Evolutionary conservation across 2,888 invertebrate species (phyloP).

Genomic region (Phaedon cochleariae): DNA sequence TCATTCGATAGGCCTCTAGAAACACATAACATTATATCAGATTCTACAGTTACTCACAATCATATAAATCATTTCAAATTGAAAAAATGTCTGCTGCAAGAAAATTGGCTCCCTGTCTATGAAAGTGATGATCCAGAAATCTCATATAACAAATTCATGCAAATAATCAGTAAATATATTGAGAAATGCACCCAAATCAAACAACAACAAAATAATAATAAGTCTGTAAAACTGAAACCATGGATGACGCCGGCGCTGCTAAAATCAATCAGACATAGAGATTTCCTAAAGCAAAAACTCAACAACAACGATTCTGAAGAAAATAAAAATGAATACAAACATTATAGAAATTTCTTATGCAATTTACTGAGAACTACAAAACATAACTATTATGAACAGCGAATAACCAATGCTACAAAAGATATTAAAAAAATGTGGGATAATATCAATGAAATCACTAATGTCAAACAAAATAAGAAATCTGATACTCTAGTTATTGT

Average conservation of each 20-base stretch:
- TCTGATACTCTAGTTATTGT: not conserved
- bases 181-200: not conserved
- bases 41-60: too few species aligned
- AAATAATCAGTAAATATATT: not conserved
- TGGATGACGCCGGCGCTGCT: not conserved
- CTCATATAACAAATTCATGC: not conserved
- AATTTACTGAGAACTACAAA: not conserved
- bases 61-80: not conserved
- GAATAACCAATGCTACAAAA: not conserved
- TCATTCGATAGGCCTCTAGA: not conserved
- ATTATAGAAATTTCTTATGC: not conserved
- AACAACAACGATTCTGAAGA: not conserved
- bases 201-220: not conserved
- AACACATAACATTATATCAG: too few species aligned
- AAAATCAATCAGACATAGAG: not conserved
- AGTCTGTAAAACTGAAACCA: not conserved
- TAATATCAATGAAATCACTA: conserved; percentile 2
- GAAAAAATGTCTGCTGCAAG: not conserved
- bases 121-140: not conserved
- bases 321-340: not conserved
- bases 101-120: not conserved
- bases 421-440: not conserved
- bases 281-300: conserved; percentile 1
- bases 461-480: not conserved
- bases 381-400: not conserved